phyloP scores from a whole-genome alignment of 2,113 vertebrate species.

The Triplophysa siluroides region DNA sequence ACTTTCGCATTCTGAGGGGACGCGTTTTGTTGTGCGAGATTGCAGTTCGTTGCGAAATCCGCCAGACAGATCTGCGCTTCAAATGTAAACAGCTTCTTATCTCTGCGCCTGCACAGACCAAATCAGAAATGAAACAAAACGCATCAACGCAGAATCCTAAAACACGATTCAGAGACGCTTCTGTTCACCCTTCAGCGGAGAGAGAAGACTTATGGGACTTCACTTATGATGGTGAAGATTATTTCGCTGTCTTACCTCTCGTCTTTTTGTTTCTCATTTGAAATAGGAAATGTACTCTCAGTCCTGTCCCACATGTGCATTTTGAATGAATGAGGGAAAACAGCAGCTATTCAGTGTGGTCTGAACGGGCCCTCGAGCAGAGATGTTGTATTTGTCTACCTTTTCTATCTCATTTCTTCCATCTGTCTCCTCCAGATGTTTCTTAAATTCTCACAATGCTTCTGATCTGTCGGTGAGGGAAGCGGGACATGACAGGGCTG shows the following conservation, averaged over 20 bases:
- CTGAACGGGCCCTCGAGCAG: slow-evolving; percentile 63
- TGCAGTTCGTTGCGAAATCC: slow-evolving; percentile 68
- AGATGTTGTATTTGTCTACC: slow-evolving; percentile 69
- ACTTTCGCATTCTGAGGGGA: slow-evolving; percentile 74
- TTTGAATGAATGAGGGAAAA: slow-evolving; percentile 44
- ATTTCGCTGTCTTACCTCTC: slow-evolving; percentile 42
- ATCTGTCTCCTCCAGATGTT: slow-evolving; percentile 74
- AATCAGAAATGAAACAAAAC: slow-evolving; percentile 53
- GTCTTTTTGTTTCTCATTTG: slow-evolving; percentile 40
- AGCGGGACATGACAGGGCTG: slow-evolving; percentile 68
- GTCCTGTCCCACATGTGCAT: slow-evolving; percentile 44
- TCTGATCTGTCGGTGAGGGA: slow-evolving; percentile 54
- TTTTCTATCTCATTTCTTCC: slow-evolving; percentile 65
- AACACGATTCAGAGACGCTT: slow-evolving; percentile 40
- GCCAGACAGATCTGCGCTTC: slow-evolving; percentile 48
- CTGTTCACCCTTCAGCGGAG: slow-evolving; percentile 45
- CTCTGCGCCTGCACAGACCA: slow-evolving; percentile 36
- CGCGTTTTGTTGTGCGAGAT: slow-evolving; percentile 64
- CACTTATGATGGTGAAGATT: slow-evolving; percentile 46
- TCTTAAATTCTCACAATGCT: slow-evolving; percentile 66
- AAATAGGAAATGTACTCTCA: slow-evolving; percentile 46
- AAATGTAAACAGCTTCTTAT: slow-evolving; percentile 54
- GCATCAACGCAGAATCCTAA: slow-evolving; percentile 49
- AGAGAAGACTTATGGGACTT: slow-evolving; percentile 38
- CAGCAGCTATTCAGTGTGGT: slow-evolving; percentile 52